These are phyloP conservation scores for Tuta absoluta DNA, from an alignment of 2,888 invertebrate genomes.

Conservation along the genomic window DNA sequence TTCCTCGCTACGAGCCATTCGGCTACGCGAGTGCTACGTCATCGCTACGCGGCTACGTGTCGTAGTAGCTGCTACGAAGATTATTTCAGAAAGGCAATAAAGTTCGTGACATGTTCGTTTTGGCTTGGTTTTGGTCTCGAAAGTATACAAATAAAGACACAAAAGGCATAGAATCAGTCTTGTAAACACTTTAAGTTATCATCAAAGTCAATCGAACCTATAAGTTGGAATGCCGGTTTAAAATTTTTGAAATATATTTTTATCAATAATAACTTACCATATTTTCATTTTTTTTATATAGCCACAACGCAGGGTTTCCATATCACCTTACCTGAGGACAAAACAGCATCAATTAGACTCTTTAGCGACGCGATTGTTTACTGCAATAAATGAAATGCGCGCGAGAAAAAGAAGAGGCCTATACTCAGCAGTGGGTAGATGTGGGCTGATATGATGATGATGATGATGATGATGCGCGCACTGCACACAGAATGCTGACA, in stretches of 20 bases:
- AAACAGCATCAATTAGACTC: background rate
- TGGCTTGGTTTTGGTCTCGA: background rate
- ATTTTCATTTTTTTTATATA: background rate
- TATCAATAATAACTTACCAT: background rate
- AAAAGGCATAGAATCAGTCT: no score
- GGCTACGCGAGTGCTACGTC: slow-evolving; percentile 7
- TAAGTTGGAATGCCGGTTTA: no score
- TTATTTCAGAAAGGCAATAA: background rate
- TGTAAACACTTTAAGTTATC: no score
- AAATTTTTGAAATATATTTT: no score
- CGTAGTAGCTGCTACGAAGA: background rate
- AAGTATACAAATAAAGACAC: background rate
- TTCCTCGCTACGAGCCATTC: slow-evolving; percentile 1
- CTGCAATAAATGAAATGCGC: no score
- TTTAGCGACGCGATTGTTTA: no score
- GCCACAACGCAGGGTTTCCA: background rate
- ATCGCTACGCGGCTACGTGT: slow-evolving; percentile 8
- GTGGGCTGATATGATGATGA: no score
- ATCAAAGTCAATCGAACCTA: no score
- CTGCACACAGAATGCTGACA: no score
- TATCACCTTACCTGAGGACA: slow-evolving; percentile 3
- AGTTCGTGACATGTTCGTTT: background rate
- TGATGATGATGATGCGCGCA: no score
- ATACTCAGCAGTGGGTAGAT: no score
- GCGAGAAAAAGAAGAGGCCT: no score